Conservation (phyloP, 2,888 invertebrate species). For the Noctua janthina region DNA sequence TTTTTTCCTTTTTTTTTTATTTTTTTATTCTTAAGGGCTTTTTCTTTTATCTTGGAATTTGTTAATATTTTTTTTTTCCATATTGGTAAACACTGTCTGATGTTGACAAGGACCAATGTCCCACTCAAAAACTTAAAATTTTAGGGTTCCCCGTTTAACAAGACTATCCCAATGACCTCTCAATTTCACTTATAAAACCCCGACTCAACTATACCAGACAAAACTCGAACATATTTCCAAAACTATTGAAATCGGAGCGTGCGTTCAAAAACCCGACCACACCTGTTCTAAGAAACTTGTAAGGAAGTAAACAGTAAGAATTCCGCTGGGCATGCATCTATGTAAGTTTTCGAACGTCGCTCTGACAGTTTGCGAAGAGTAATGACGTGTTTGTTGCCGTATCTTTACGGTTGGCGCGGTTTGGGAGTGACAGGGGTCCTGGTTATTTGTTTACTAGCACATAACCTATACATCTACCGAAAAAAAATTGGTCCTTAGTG, state of each 20-base stretch:
- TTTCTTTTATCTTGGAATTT: too few relatives aligned
- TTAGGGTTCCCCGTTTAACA: neutral
- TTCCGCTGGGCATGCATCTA: conserved; percentile 73
- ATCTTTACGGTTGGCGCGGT: conserved; percentile 68
- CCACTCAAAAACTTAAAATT: neutral
- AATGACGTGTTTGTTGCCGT: conserved; percentile 70
- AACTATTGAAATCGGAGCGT: conserved; percentile 57
- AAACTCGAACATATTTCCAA: conserved; percentile 35
- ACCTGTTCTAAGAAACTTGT: conserved; percentile 64
- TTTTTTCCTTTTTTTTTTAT: too few relatives aligned
- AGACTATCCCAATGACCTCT: neutral
- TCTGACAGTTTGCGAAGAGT: conserved; percentile 72
- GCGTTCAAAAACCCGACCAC: conserved; percentile 52
- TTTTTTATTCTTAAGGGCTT: too few relatives aligned
- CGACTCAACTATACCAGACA: neutral
- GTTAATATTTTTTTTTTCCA: neutral
- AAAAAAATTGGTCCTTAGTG: neutral
- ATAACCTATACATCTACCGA: neutral
- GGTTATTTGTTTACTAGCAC: conserved; percentile 21
- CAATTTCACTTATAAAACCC: neutral
- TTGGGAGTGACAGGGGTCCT: conserved; percentile 41
- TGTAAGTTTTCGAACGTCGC: conserved; percentile 68
- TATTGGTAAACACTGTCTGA: neutral
- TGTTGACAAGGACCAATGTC: neutral
- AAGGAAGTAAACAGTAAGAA: conserved; percentile 73